Percentiles rank a stretch among this genome's conserved stretches.
Evolutionary conservation across 2,888 invertebrate genomes (phyloP).

Genomic region (Frankliniella fusca): DNA sequence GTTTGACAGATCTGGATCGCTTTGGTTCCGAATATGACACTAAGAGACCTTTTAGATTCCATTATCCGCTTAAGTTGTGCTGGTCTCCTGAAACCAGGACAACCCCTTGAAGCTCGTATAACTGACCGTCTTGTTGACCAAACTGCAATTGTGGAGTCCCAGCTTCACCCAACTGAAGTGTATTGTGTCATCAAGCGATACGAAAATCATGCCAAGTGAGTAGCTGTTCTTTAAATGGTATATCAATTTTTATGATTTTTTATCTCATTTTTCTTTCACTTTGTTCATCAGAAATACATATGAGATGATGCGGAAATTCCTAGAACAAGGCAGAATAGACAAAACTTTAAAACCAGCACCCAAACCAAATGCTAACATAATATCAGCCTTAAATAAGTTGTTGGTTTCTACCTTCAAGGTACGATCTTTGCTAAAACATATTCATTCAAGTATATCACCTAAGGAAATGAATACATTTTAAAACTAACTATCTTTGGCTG

Average conservation of each 20-base stretch:
- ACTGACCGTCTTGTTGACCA: slow-evolving; percentile 31
- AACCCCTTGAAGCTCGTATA: neutral
- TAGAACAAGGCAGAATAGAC: slow-evolving; percentile 39
- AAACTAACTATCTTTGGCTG: neutral
- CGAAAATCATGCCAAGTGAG: slow-evolving; percentile 38
- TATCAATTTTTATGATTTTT: neutral
- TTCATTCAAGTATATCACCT: neutral
- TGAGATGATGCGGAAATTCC: neutral
- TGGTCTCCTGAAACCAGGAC: neutral
- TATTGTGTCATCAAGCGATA: slow-evolving; percentile 39
- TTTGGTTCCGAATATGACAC: slow-evolving; percentile 13
- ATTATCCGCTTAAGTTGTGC: neutral
- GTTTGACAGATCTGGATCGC: neutral
- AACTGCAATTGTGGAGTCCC: slow-evolving; percentile 35
- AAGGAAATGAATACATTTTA: neutral
- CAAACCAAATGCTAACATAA: slow-evolving; percentile 44
- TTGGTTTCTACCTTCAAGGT: slow-evolving; percentile 49
- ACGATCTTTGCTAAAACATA: slow-evolving; percentile 33
- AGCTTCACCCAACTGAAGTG: slow-evolving; percentile 40
- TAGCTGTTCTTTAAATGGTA: neutral
- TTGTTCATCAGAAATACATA: slow-evolving; percentile 23
- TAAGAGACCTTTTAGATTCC: neutral
- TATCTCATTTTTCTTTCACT: slow-evolving; percentile 25
- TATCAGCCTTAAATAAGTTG: slow-evolving; percentile 48
- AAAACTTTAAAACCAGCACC: slow-evolving; percentile 35